phyloP scores from a whole-genome alignment of 1,140 invertebrate genomes.

The Musca domestica region DNA sequence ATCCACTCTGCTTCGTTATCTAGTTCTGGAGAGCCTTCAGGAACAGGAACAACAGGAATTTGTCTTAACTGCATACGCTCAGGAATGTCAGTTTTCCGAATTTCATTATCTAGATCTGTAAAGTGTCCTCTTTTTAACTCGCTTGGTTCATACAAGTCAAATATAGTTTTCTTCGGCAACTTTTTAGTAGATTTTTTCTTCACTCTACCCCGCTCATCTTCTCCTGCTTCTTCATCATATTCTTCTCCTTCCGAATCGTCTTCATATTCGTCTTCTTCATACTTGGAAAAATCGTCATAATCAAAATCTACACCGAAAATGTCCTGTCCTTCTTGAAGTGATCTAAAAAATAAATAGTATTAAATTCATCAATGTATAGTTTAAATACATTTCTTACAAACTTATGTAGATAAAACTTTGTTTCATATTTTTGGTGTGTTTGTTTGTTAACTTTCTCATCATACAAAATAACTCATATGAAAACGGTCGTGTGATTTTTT shows the following conservation, averaged over 20 bases:
- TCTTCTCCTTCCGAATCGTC: constrained; percentile 77
- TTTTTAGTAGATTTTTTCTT: constrained; percentile 74
- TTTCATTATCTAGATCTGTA: constrained; percentile 91
- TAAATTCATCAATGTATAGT: too few species aligned
- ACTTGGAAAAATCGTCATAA: constrained; percentile 91
- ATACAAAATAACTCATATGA: too few species aligned
- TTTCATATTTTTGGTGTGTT: too few species aligned
- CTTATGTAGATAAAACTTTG: too few species aligned
- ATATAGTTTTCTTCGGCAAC: constrained; percentile 84
- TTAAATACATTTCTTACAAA: too few species aligned
- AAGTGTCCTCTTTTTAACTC: constrained; percentile 96
- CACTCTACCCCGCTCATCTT: constrained; percentile 56
- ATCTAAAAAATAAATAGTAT: constrained; percentile 57
- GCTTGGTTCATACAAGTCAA: constrained; percentile 94
- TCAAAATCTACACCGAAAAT: constrained; percentile 99
- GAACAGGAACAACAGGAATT: constrained; percentile 79
- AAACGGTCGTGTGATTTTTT: too few species aligned
- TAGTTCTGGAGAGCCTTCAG: constrained; percentile 82
- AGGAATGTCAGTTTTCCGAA: constrained; percentile 84
- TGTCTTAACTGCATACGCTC: constrained; percentile 89
- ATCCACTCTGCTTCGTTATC: constrained; percentile 98
- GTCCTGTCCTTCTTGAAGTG: constrained; percentile 96
- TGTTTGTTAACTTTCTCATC: too few species aligned
- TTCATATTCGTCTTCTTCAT: constrained; percentile 84
- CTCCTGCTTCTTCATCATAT: constrained; percentile 71